Percentiles rank a stretch among this genome's conserved stretches.
Evolutionary conservation across 2,113 vertebrate genomes (phyloP).

Genomic region (Clarias macrocephalus): DNA sequence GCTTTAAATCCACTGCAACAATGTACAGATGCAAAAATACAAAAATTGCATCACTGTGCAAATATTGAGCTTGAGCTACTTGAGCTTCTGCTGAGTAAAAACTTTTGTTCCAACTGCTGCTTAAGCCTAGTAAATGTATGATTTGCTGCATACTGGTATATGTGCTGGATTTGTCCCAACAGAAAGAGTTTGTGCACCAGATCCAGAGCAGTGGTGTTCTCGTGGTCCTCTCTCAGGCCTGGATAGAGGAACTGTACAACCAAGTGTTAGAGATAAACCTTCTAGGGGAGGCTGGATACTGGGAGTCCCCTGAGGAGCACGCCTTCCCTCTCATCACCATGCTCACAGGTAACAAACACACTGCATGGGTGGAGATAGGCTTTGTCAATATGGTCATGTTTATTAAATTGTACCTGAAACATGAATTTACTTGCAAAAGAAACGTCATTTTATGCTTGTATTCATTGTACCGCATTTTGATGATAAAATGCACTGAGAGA

Average conservation of each 20-base stretch:
- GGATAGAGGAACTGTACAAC: conserved; percentile 93
- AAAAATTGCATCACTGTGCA: too few relatives aligned
- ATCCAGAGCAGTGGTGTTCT: conserved; percentile 89
- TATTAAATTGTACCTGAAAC: background rate
- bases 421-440: background rate
- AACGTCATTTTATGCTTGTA: background rate
- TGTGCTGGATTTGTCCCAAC: conserved; percentile 30
- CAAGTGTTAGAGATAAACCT: conserved; percentile 91
- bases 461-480: background rate
- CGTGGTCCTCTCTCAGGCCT: conserved; percentile 91
- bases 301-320: conserved; percentile 82
- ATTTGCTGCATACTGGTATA: background rate
- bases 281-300: conserved; percentile 91
- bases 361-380: background rate
- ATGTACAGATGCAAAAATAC: too few relatives aligned
- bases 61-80: too few relatives aligned
- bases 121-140: background rate
- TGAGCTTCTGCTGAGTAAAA: background rate
- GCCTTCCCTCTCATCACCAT: conserved; percentile 87
- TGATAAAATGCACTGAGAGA: background rate
- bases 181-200: conserved; percentile 95
- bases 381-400: background rate
- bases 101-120: background rate
- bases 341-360: conserved; percentile 80
- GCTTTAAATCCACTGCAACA: too few relatives aligned